phyloP scores from a whole-genome alignment of 2,113 vertebrate species.

The Cephalopholis sonnerati region DNA sequence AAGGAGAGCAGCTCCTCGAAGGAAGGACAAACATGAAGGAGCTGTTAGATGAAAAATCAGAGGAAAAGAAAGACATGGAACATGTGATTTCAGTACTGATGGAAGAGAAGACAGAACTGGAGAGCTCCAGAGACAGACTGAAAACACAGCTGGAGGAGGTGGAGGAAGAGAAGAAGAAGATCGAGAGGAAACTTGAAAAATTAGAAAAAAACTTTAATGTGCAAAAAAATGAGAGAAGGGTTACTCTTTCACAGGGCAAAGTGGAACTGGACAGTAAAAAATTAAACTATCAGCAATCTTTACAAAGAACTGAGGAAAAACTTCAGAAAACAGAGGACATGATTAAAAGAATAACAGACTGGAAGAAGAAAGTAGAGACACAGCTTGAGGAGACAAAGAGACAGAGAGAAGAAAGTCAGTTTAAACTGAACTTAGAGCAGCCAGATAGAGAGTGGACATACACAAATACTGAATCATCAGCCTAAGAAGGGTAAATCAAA shows the following conservation, averaged over 20 bases:
- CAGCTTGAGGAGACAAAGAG: neutral
- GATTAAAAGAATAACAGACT: neutral
- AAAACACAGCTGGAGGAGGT: neutral
- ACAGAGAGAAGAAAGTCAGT: neutral
- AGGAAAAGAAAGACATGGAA: neutral
- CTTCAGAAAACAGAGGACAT: neutral
- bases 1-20: neutral
- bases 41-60: neutral
- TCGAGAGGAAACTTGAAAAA: neutral
- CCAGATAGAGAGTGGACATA: neutral
- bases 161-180: accelerated
- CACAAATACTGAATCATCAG: neutral
- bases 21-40: neutral
- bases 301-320: neutral
- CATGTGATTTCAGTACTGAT: neutral
- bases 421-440: neutral
- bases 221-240: no score
- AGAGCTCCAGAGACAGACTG: neutral
- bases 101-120: neutral
- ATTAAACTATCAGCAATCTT: neutral
- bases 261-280: neutral
- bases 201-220: no score
- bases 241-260: no score
- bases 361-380: neutral
- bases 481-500: no score